phyloP scores from a whole-genome alignment of 2,888 invertebrate genomes.

The Drosophila fungiperda region DNA sequence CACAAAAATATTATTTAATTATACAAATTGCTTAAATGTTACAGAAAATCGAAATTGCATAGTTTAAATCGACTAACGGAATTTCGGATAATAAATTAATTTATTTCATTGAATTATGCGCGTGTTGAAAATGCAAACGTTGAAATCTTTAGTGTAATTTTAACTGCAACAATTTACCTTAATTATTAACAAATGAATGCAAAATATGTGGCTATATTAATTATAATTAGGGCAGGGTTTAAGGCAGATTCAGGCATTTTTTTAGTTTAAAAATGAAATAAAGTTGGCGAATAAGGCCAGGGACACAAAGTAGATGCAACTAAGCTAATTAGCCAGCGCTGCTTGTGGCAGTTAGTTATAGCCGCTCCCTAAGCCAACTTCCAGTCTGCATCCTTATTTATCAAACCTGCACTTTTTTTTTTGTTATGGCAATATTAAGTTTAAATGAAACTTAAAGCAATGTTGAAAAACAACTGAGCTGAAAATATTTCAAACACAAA shows the following conservation, averaged over 20 bases:
- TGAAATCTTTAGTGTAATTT: not conserved
- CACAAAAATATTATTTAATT: conserved; percentile 26
- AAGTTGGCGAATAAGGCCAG: not conserved
- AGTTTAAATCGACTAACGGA: conserved; percentile 1
- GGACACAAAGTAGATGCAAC: not conserved
- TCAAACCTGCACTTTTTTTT: not conserved
- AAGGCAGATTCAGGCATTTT: not conserved
- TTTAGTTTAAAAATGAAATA: not conserved
- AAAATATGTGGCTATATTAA: not conserved
- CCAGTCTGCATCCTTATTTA: not conserved
- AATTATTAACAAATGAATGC: not conserved
- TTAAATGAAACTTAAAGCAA: not conserved
- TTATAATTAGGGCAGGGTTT: not conserved
- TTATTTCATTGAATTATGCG: not conserved
- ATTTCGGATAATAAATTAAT: not conserved
- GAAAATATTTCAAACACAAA: not conserved
- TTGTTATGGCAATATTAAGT: not conserved
- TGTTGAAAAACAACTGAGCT: not conserved
- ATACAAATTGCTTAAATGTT: conserved; percentile 21
- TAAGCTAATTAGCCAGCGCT: not conserved
- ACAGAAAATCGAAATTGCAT: not conserved
- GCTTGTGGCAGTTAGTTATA: not conserved
- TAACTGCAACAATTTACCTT: not conserved
- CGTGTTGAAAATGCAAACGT: not conserved
- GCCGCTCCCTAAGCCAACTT: not conserved